Evolutionary conservation across 2,888 invertebrate genomes (phyloP).

Genomic region (Sinopyrophorus schimmeli): DNA sequence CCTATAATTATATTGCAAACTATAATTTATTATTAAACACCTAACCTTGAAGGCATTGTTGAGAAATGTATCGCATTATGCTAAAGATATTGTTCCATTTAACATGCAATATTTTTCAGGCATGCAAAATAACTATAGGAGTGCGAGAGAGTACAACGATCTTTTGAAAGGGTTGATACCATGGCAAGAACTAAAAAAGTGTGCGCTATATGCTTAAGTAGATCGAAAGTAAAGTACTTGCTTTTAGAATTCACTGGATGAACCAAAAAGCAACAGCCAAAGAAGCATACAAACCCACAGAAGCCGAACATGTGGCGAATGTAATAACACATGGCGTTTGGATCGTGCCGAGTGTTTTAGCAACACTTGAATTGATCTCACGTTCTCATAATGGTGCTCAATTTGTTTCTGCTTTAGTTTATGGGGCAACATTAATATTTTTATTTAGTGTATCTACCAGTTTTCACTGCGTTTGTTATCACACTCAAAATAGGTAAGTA

Average conservation of each 20-base stretch:
- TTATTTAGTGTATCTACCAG: conserved; percentile 87
- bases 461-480: conserved; percentile 88
- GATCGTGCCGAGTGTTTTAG: conserved; percentile 83
- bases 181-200: conserved; percentile 47
- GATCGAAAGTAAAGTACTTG: background rate
- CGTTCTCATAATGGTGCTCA: conserved; percentile 76
- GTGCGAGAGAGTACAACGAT: conserved; percentile 44
- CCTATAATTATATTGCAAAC: no score
- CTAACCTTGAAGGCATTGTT: no score
- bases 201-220: background rate
- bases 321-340: conserved; percentile 89
- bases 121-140: conserved; percentile 48
- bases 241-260: conserved; percentile 68
- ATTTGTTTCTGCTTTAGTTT: conserved; percentile 79
- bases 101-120: conserved; percentile 42
- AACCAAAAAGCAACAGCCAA: conserved; percentile 73
- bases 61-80: no score
- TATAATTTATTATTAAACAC: no score
- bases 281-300: conserved; percentile 84
- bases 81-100: no score
- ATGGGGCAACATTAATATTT: conserved; percentile 81
- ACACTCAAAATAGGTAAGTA: conserved; percentile 61
- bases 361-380: conserved; percentile 72
- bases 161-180: conserved; percentile 39
- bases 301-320: conserved; percentile 89